Evolutionary conservation across 30 jellyfish, hydroid and myxozoan species (phyloP).

Genomic region (Chrysaora quinquecirrha): DNA sequence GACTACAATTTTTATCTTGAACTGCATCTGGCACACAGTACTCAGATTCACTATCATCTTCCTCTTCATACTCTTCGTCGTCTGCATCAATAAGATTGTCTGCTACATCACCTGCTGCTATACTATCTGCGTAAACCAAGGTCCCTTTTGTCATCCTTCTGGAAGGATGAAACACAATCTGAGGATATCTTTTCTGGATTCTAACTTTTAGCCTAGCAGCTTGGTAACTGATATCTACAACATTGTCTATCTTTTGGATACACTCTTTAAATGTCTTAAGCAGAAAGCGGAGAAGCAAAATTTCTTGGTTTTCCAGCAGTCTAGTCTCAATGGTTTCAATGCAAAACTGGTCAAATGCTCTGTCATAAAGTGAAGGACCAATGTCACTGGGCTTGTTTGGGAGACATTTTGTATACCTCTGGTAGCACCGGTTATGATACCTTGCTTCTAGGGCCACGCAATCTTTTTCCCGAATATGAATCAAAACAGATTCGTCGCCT

Average conservation of each 20-base stretch:
- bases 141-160: conserved; percentile 51
- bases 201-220: conserved; percentile 63
- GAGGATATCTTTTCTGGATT: conserved; percentile 55
- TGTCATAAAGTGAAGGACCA: conserved; percentile 45
- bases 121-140: conserved; percentile 46
- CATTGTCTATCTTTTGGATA: conserved; percentile 30
- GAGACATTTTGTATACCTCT: conserved; percentile 45
- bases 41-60: not conserved
- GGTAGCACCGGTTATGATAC: conserved; percentile 59
- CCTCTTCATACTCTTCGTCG: conserved; percentile 31
- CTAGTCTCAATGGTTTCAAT: conserved; percentile 25
- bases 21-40: not conserved
- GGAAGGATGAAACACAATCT: conserved; percentile 43
- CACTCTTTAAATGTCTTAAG: conserved; percentile 38
- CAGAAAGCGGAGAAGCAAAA: conserved; percentile 54
- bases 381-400: conserved; percentile 32
- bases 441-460: conserved; percentile 67
- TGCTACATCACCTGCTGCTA: conserved; percentile 51
- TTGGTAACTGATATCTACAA: conserved; percentile 42
- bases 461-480: conserved; percentile 44
- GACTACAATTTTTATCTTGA: conserved; percentile 5
- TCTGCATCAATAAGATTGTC: conserved; percentile 38
- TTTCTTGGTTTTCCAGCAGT: conserved; percentile 39
- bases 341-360: conserved; percentile 57
- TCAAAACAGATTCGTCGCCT: conserved; percentile 27